phyloP scores from a whole-genome alignment of 2,797 vertebrate genomes.

The Malurus leucopterus region DNA sequence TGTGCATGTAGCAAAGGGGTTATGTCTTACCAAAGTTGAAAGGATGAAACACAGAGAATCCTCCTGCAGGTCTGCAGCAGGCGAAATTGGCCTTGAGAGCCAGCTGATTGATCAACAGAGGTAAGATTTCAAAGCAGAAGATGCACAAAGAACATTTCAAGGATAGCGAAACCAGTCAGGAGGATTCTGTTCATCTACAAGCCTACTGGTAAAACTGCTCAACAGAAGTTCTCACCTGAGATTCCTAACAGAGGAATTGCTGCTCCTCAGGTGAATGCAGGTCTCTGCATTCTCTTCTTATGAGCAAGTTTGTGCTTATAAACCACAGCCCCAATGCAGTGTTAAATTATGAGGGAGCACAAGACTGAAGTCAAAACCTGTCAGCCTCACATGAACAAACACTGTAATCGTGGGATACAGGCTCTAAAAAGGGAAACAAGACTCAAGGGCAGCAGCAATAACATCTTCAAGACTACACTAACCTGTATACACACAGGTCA shows the following conservation, averaged over 20 bases:
- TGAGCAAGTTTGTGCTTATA: neutral
- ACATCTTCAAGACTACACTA: neutral
- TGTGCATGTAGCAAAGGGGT: accelerated
- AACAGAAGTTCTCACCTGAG: neutral
- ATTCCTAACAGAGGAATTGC: neutral
- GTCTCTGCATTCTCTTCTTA: neutral
- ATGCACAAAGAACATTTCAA: neutral
- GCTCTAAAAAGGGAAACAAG: neutral
- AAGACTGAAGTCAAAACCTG: neutral
- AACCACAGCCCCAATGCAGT: neutral
- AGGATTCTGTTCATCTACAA: neutral
- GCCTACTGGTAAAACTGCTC: neutral
- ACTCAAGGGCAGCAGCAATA: neutral
- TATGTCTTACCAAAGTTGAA: neutral
- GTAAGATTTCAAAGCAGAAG: neutral
- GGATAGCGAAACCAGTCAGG: neutral
- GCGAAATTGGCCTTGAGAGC: neutral
- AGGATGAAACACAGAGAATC: neutral
- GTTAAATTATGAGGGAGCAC: neutral
- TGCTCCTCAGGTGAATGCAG: neutral
- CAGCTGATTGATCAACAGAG: neutral
- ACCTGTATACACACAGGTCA: neutral
- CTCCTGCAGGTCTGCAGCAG: neutral
- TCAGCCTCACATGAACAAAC: neutral
- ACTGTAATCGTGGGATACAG: neutral